Conservation (phyloP, 1,140 invertebrate species). For the Drosophila virilis region DNA sequence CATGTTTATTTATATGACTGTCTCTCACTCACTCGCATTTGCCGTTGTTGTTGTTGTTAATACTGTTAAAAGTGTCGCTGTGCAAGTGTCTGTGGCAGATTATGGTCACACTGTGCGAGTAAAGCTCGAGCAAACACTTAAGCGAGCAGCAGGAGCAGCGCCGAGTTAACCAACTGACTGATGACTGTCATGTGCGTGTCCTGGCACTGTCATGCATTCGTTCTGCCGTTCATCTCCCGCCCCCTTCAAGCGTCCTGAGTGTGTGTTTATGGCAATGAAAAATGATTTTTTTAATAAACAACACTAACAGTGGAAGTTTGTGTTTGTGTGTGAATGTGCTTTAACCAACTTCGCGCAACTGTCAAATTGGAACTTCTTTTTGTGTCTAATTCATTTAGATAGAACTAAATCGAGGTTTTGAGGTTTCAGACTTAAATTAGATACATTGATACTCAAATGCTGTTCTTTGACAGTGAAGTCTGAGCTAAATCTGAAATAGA, state of each 20-base stretch:
- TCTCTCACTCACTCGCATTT: slow-evolving; percentile 2
- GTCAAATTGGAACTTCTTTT: slow-evolving; percentile 34
- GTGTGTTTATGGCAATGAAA: slow-evolving; percentile 61
- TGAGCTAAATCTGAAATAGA: no score
- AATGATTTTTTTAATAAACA: slow-evolving; percentile 72
- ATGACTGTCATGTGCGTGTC: slow-evolving; percentile 74
- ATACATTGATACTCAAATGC: no score
- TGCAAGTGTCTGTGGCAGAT: slow-evolving; percentile 76
- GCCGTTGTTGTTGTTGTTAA: slow-evolving; percentile 22
- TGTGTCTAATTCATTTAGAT: slow-evolving; percentile 30
- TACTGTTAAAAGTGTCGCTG: slow-evolving; percentile 39
- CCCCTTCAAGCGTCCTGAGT: background rate
- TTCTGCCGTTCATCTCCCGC: background rate
- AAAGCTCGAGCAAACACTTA: slow-evolving; percentile 80
- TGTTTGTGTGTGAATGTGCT: slow-evolving; percentile 16
- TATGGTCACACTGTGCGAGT: slow-evolving; percentile 75
- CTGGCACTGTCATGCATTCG: slow-evolving; percentile 29
- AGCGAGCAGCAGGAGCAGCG: slow-evolving; percentile 46
- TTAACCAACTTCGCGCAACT: slow-evolving; percentile 48
- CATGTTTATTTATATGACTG: slow-evolving; percentile 68
- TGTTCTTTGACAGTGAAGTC: no score
- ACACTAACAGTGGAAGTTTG: slow-evolving; percentile 9
- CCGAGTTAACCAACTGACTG: slow-evolving; percentile 76
- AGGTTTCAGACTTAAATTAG: background rate
- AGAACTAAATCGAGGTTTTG: slow-evolving; percentile 32